phyloP scores from a whole-genome alignment of 1,140 invertebrate genomes.

The Chymomyza costata region DNA sequence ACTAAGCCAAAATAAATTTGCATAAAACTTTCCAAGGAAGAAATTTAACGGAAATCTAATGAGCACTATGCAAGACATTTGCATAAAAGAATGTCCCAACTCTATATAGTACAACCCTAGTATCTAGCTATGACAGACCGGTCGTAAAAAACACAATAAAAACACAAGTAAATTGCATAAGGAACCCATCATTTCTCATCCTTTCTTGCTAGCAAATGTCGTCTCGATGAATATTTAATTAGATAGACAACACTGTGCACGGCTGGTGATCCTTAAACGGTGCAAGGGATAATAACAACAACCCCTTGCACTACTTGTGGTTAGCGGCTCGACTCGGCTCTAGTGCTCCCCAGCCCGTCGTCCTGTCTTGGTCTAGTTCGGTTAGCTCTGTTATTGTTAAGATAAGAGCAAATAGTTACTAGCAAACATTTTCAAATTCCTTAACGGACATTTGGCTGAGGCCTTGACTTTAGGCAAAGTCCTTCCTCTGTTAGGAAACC shows the following conservation, averaged over 20 bases:
- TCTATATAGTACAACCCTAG: constrained; percentile 14
- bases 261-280: constrained; percentile 41
- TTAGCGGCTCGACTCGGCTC: constrained; percentile 23
- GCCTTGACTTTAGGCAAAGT: constrained; percentile 51
- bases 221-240: constrained; percentile 69
- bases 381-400: constrained; percentile 13
- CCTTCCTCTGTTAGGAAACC: constrained; percentile 33
- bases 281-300: constrained; percentile 22
- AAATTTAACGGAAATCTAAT: constrained; percentile 67
- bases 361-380: constrained; percentile 58
- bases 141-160: constrained; percentile 8
- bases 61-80: constrained; percentile 35
- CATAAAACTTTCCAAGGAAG: constrained; percentile 32
- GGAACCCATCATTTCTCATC: constrained; percentile 33
- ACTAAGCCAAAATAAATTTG: constrained; percentile 30
- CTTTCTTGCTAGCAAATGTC: constrained; percentile 45
- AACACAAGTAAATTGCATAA: too few species aligned
- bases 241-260: constrained; percentile 24
- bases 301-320: constrained; percentile 50
- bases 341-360: constrained; percentile 3
- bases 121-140: constrained; percentile 27
- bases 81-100: constrained; percentile 12
- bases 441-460: constrained; percentile 48
- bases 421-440: constrained; percentile 44
- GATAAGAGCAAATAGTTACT: constrained; percentile 48